Conservation (phyloP, 2,888 invertebrate genomes). For the Lydus trimaculatus region DNA sequence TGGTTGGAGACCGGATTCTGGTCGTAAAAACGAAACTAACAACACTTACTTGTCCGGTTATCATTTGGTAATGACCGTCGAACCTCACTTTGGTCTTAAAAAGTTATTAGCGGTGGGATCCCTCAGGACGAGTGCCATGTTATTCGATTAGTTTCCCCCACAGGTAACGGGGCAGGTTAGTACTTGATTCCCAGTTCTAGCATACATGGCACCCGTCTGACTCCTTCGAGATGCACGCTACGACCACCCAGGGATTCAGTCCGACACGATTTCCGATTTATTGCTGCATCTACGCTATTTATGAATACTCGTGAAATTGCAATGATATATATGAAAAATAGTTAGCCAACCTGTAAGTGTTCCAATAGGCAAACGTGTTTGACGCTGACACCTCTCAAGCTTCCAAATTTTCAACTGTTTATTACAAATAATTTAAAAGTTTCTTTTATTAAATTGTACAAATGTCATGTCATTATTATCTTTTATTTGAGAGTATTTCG, state of each 20-base stretch:
- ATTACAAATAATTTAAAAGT: not conserved
- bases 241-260: constrained; percentile 56
- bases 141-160: constrained; percentile 52
- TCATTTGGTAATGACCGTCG: constrained; percentile 54
- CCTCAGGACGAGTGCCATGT: constrained; percentile 38
- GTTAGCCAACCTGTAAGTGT: not conserved
- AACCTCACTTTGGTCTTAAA: constrained; percentile 51
- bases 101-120: constrained; percentile 51
- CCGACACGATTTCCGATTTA: constrained; percentile 59
- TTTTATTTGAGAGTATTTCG: not conserved
- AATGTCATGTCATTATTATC: not conserved
- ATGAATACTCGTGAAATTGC: constrained; percentile 59
- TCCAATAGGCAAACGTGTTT: not conserved
- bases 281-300: constrained; percentile 57
- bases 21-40: constrained; percentile 33
- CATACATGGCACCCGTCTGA: constrained; percentile 32
- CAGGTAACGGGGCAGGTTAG: constrained; percentile 46
- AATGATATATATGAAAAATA: constrained; percentile 49
- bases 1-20: constrained; percentile 34
- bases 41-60: constrained; percentile 27
- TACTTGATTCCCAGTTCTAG: constrained; percentile 40
- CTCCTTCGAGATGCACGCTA: constrained; percentile 55
- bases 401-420: not conserved
- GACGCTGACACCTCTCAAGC: not conserved
- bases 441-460: not conserved